A percentile compares a stretch with the other conserved stretches of the same genome.
Conservation (phyloP, 37 sponge, comb jelly and placozoan genomes). For the Eunapius fragilis region DNA sequence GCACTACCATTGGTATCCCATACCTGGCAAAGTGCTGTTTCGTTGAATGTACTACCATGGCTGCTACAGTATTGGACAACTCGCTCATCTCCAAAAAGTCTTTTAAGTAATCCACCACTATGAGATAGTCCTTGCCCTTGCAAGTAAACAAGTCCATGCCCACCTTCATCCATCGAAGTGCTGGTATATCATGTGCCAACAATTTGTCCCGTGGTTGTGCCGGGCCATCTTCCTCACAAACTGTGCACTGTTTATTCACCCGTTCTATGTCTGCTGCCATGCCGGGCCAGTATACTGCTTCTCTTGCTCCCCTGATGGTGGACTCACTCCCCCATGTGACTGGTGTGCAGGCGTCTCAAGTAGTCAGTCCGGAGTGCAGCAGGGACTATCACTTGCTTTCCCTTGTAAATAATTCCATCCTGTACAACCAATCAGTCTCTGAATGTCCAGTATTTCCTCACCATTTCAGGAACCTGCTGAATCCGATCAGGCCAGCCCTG, state of each 20-base stretch:
- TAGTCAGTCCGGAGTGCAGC: not conserved
- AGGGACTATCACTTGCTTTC: not conserved
- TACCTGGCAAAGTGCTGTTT: constrained; percentile 45
- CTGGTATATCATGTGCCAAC: constrained; percentile 18
- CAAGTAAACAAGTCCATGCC: constrained; percentile 22
- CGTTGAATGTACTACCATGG: too few species aligned
- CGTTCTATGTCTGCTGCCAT: constrained; percentile 12
- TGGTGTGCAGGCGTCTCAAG: not conserved
- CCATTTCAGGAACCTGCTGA: not conserved
- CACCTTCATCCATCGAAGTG: constrained; percentile 28
- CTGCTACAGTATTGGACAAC: constrained; percentile 29
- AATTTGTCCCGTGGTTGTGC: constrained; percentile 27
- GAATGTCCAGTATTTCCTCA: not conserved
- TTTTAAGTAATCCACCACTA: constrained; percentile 39
- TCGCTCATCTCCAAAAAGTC: constrained; percentile 13
- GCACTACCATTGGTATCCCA: constrained; percentile 32
- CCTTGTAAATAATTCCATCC: not conserved
- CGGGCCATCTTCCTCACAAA: constrained; percentile 2
- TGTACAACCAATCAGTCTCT: not conserved
- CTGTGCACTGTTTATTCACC: constrained; percentile 4
- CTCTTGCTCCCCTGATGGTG: not conserved
- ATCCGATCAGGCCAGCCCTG: not conserved
- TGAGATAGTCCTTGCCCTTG: constrained; percentile 31
- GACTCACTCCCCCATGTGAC: not conserved
- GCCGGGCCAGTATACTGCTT: too few species aligned